Percentiles rank a stretch among this genome's conserved stretches.
Evolutionary conservation across 2,797 vertebrate genomes (phyloP).

Genomic region (Clamator glandarius): DNA sequence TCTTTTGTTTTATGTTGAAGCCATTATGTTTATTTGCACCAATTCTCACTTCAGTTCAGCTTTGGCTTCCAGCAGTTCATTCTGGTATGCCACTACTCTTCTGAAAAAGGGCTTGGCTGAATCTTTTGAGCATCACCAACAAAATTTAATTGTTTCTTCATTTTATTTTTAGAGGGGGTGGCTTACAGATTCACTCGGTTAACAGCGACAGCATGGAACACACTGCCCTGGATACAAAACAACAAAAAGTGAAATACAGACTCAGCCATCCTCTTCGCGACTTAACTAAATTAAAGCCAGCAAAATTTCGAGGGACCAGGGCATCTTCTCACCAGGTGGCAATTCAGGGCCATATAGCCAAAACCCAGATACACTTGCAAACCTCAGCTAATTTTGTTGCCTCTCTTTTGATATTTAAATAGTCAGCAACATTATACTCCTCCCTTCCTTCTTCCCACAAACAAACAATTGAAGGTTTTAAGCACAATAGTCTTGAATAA

Average conservation of each 20-base stretch:
- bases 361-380: neutral
- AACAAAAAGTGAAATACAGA: neutral
- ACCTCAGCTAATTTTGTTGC: neutral
- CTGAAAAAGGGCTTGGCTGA: neutral
- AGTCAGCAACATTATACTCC: neutral
- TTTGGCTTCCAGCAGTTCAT: conserved; percentile 1
- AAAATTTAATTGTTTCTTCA: neutral
- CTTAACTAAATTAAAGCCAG: neutral
- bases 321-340: neutral
- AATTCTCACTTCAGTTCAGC: neutral
- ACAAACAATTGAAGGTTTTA: neutral
- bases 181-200: neutral
- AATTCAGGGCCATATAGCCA: neutral
- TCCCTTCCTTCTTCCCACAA: neutral
- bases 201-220: neutral
- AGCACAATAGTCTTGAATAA: neutral
- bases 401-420: neutral
- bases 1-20: neutral
- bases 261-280: neutral
- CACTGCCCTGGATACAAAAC: neutral
- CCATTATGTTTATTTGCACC: neutral
- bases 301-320: neutral
- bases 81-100: neutral
- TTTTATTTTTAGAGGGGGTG: neutral
- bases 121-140: neutral